Percentiles rank a stretch among this genome's conserved stretches.
Conservation (phyloP, 2,888 invertebrate genomes). For the Drosophila mimetica region DNA sequence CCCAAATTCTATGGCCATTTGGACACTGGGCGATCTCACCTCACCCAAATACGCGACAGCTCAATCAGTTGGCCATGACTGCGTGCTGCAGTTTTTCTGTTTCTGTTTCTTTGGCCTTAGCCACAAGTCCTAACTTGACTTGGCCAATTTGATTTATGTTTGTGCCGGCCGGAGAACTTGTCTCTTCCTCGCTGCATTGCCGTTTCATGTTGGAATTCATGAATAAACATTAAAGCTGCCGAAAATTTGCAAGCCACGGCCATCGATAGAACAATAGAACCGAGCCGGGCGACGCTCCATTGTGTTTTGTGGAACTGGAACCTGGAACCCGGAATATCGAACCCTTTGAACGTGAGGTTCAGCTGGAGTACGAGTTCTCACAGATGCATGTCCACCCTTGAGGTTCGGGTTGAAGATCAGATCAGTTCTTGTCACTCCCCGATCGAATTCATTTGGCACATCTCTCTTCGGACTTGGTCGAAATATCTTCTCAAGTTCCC, state of each 20-base stretch:
- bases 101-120: conserved; percentile 9
- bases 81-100: conserved; percentile 58
- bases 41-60: conserved; percentile 77
- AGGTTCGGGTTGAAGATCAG: conserved; percentile 12
- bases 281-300: conserved; percentile 69
- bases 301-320: conserved; percentile 71
- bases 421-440: conserved; percentile 53
- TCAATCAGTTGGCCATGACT: conserved; percentile 78
- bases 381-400: conserved; percentile 34
- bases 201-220: conserved; percentile 77
- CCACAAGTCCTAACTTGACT: conserved; percentile 15
- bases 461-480: conserved; percentile 23
- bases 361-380: conserved; percentile 57
- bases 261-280: conserved; percentile 70
- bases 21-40: conserved; percentile 69
- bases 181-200: conserved; percentile 73
- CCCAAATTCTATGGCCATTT: conserved; percentile 45
- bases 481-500: conserved; percentile 24
- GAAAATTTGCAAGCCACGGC: conserved; percentile 62
- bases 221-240: conserved; percentile 77
- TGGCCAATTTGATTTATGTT: conserved; percentile 72
- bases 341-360: conserved; percentile 68
- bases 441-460: conserved; percentile 60
- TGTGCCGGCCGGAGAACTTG: conserved; percentile 49
- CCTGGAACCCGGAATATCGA: conserved; percentile 12